These are phyloP conservation scores for Crenichthys baileyi DNA, from an alignment of 2,797 vertebrate genomes.

Conservation along the genomic window DNA sequence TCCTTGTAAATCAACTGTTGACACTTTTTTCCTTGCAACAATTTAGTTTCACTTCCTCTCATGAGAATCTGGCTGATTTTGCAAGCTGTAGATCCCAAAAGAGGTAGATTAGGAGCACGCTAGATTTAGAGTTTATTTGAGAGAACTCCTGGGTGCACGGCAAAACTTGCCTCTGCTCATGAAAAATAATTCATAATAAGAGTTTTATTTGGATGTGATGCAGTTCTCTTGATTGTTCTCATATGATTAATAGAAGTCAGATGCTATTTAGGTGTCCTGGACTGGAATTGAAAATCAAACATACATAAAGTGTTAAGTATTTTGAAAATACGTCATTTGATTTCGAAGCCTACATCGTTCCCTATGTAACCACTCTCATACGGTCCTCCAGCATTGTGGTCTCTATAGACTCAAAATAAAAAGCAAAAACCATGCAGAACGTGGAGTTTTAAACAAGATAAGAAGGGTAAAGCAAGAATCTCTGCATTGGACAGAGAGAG, in stretches of 20 bases:
- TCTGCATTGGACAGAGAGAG: not conserved
- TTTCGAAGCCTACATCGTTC: too few species aligned
- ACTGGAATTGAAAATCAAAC: not conserved
- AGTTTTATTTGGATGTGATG: not conserved
- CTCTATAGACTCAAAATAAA: too few species aligned
- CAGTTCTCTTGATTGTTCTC: not conserved
- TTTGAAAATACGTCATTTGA: too few species aligned
- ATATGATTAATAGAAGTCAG: not conserved
- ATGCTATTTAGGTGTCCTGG: not conserved
- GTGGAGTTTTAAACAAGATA: too few species aligned
- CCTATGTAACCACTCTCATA: too few species aligned
- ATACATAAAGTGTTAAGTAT: not conserved
- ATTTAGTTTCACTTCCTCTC: slow-evolving; percentile 39
- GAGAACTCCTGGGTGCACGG: not conserved
- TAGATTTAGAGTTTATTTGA: not conserved
- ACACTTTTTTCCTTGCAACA: slow-evolving; percentile 9
- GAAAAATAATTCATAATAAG: not conserved
- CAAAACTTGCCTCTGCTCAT: not conserved
- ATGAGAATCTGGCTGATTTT: not conserved
- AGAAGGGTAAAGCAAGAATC: too few species aligned
- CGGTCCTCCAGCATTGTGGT: too few species aligned
- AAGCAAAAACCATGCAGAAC: too few species aligned
- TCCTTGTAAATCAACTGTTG: slow-evolving; percentile 7
- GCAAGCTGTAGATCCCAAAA: slow-evolving; percentile 8
- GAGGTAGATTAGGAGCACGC: not conserved